Conservation (phyloP, 2,888 invertebrate genomes). For the Sicus ferrugineus region DNA sequence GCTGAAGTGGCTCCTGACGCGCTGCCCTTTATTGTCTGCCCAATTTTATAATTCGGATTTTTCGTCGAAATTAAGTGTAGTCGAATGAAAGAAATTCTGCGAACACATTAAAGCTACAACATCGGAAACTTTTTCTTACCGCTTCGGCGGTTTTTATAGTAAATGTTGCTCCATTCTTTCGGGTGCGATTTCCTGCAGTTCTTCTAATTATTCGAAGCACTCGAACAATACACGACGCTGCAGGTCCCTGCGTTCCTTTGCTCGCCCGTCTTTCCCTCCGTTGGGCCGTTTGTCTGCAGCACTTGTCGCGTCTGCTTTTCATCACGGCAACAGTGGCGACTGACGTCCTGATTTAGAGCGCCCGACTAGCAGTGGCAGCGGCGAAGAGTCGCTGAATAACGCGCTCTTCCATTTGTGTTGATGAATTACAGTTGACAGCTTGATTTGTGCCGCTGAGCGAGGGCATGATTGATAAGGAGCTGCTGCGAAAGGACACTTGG, state of each 20-base stretch:
- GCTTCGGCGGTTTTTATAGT: too few relatives aligned
- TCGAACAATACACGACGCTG: background rate
- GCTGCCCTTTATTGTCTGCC: background rate
- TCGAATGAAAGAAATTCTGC: too few relatives aligned
- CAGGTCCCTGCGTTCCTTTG: too few relatives aligned
- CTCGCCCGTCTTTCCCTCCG: too few relatives aligned
- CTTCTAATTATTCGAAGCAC: slow-evolving; percentile 16
- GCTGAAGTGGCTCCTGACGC: too few relatives aligned
- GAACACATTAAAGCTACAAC: too few relatives aligned
- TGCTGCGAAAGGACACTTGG: slow-evolving; percentile 34
- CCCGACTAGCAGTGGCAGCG: background rate
- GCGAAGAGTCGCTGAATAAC: background rate
- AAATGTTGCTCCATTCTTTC: too few relatives aligned
- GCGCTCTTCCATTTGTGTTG: background rate
- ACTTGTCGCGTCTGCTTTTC: slow-evolving; percentile 24
- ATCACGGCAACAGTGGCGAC: slow-evolving; percentile 18
- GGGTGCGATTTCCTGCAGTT: background rate
- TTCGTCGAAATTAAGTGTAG: too few relatives aligned
- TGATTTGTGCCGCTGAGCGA: slow-evolving; percentile 9
- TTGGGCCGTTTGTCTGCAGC: background rate
- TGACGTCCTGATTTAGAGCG: slow-evolving; percentile 25
- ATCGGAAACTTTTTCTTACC: too few relatives aligned
- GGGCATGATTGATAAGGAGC: slow-evolving; percentile 36
- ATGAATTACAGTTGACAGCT: slow-evolving; percentile 21
- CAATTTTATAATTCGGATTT: background rate